phyloP scores from a whole-genome alignment of 1,140 invertebrate genomes.

The Sarcophaga peregrina region DNA sequence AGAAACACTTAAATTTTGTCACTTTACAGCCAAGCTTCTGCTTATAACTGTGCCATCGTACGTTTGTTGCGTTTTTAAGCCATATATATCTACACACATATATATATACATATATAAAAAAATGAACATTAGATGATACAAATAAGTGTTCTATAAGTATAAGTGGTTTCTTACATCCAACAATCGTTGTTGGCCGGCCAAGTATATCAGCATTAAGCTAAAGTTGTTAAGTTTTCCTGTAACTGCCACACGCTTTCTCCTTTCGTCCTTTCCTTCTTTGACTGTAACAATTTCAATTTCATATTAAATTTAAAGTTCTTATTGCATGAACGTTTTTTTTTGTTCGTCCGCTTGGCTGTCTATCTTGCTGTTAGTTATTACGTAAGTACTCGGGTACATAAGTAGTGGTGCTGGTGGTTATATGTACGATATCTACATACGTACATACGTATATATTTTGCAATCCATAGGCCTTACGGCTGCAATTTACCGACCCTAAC shows the following conservation, averaged over 20 bases:
- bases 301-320: neutral
- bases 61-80: slow-evolving; percentile 3
- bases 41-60: neutral
- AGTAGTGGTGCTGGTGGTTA: neutral
- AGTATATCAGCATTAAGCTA: too few species aligned
- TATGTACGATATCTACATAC: neutral
- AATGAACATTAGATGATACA: slow-evolving; percentile 1
- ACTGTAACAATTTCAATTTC: neutral
- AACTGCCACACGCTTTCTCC: neutral
- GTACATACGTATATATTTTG: neutral
- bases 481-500: slow-evolving; percentile 64
- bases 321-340: neutral
- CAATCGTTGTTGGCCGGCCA: neutral
- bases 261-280: neutral
- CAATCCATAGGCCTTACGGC: slow-evolving; percentile 53
- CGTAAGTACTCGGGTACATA: neutral
- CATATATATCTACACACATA: neutral
- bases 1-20: slow-evolving; percentile 22
- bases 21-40: slow-evolving; percentile 18
- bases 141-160: neutral
- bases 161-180: slow-evolving; percentile 16
- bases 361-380: slow-evolving; percentile 31
- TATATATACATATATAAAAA: neutral
- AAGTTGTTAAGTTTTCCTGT: too few species aligned
- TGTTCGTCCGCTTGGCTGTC: neutral